phyloP scores from a whole-genome alignment of 2,797 vertebrate species.

The Gouania willdenowi region DNA sequence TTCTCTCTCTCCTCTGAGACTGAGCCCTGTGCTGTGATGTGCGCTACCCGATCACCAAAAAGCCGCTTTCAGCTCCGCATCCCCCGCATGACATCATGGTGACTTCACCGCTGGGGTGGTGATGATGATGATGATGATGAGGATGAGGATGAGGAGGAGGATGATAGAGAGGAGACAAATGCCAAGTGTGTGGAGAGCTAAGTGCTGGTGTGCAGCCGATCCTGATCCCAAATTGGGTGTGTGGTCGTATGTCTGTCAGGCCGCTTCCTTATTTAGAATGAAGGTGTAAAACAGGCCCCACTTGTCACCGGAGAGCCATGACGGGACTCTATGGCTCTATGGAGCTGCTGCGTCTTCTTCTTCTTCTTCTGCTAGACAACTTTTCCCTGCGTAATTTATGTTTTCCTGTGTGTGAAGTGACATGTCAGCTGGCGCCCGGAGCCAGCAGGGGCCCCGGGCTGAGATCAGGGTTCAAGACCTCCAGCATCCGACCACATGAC shows the following conservation, averaged over 20 bases:
- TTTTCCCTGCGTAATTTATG: constrained; percentile 17
- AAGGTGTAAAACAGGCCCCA: constrained; percentile 82
- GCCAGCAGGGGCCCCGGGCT: background rate
- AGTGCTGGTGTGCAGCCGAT: too few relatives aligned
- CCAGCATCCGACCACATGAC: constrained; percentile 18
- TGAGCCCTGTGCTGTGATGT: constrained; percentile 36
- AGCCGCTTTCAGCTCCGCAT: constrained; percentile 52
- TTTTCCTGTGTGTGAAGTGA: background rate
- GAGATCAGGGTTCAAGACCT: constrained; percentile 26
- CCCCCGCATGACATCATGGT: constrained; percentile 78
- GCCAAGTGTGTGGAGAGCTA: constrained; percentile 45
- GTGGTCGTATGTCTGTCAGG: constrained; percentile 74
- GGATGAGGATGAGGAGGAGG: too few relatives aligned
- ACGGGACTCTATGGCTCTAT: constrained; percentile 53
- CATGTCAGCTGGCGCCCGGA: background rate
- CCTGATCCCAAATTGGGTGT: constrained; percentile 79
- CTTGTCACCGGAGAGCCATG: constrained; percentile 81
- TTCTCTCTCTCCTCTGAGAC: constrained; percentile 32
- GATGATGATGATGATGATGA: too few relatives aligned
- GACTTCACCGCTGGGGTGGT: constrained; percentile 77
- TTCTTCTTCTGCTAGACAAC: constrained; percentile 47
- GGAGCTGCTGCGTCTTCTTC: too few relatives aligned
- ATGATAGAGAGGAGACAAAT: constrained; percentile 49
- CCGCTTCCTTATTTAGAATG: constrained; percentile 88
- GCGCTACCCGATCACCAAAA: constrained; percentile 62